phyloP scores from a whole-genome alignment of 2,113 vertebrate species.

The Menidia beryllina region DNA sequence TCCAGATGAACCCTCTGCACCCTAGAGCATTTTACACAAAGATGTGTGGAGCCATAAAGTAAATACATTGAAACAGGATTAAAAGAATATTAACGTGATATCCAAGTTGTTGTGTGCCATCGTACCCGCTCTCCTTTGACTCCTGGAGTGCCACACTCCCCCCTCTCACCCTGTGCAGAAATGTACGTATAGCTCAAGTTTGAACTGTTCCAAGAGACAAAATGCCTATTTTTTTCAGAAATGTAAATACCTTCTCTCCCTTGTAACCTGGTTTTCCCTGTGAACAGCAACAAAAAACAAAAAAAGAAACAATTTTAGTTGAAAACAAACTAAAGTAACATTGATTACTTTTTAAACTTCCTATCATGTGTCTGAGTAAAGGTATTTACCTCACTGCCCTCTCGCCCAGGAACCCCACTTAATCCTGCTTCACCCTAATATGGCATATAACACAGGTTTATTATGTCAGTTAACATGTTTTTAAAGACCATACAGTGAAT shows the following conservation, averaged over 20 bases:
- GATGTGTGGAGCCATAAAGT: constrained; percentile 1
- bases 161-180: constrained; percentile 87
- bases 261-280: constrained; percentile 89
- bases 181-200: constrained; percentile 22
- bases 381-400: constrained; percentile 86
- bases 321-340: not conserved
- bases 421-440: constrained; percentile 87
- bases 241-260: constrained; percentile 87
- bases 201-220: not conserved
- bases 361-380: not conserved
- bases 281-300: too few species aligned
- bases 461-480: not conserved
- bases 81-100: not conserved
- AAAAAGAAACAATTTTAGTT: not conserved
- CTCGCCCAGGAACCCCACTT: constrained; percentile 86
- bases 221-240: not conserved
- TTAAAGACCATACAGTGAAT: not conserved
- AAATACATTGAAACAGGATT: not conserved
- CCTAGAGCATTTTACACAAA: constrained; percentile 74
- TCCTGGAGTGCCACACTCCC: constrained; percentile 91
- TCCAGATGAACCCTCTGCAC: constrained; percentile 87
- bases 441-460: not conserved
- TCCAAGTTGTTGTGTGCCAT: constrained; percentile 14
- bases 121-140: constrained; percentile 91
- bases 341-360: not conserved